Evolutionary conservation across 1,140 invertebrate genomes (phyloP).

Genomic region (Polypedilum vanderplanki): DNA sequence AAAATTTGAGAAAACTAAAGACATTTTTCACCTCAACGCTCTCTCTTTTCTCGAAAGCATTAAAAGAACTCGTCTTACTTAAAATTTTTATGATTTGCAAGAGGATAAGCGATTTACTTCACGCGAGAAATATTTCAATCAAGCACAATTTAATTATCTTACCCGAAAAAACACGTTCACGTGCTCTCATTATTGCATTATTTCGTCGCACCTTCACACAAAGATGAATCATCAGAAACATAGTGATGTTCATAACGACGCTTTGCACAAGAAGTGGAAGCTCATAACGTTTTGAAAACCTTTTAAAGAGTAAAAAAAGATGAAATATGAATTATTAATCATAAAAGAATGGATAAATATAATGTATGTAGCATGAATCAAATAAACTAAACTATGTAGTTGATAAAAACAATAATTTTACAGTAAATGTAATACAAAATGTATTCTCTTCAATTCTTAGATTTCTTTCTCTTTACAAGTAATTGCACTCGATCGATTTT

Average conservation of each 20-base stretch:
- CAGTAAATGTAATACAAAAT: no score
- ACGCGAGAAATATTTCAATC: background rate
- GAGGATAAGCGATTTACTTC: background rate
- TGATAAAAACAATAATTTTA: no score
- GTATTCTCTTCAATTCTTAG: no score
- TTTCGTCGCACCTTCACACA: slow-evolving; percentile 83
- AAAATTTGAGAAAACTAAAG: no score
- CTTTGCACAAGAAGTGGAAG: slow-evolving; percentile 91
- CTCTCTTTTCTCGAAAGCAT: no score
- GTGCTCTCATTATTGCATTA: slow-evolving; percentile 68
- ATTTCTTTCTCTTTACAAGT: no score
- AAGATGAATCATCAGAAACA: slow-evolving; percentile 92
- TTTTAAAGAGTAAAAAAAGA: slow-evolving; percentile 47
- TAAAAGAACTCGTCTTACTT: no score
- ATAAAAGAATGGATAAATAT: background rate
- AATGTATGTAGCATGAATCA: no score
- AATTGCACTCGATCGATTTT: no score
- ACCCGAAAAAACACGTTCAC: slow-evolving; percentile 82
- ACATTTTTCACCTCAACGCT: no score
- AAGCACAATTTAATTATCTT: slow-evolving; percentile 37
- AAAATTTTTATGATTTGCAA: background rate
- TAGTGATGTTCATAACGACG: slow-evolving; percentile 93
- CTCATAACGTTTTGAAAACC: slow-evolving; percentile 97
- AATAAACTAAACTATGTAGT: no score
- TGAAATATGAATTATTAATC: slow-evolving; percentile 29